These are phyloP conservation scores for Pseudochirops cupreus DNA, from an alignment of 2,797 vertebrate species.

Conservation along the genomic window DNA sequence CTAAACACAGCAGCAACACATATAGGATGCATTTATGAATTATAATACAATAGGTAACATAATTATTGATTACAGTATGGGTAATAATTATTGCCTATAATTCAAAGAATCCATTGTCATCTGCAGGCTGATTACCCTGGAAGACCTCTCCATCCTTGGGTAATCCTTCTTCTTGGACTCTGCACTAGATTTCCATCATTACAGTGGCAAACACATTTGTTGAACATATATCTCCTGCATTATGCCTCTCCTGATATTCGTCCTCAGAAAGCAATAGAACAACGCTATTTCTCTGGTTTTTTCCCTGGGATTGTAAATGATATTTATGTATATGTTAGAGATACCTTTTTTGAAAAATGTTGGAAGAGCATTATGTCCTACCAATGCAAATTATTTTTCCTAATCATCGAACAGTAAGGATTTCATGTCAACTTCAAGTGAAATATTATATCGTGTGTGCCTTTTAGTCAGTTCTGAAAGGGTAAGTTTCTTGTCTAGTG, in stretches of 20 bases:
- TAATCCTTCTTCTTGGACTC: background rate
- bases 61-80: background rate
- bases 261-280: background rate
- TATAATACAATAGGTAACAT: background rate
- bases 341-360: background rate
- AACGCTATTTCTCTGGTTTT: background rate
- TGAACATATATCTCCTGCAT: background rate
- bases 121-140: background rate
- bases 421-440: background rate
- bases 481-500: background rate
- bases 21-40: background rate
- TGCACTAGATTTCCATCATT: background rate
- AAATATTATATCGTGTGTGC: background rate
- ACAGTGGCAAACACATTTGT: background rate
- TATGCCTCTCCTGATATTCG: background rate
- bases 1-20: background rate
- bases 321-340: background rate
- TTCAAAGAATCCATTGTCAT: background rate
- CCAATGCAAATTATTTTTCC: background rate
- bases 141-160: background rate
- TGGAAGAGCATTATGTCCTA: background rate
- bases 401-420: background rate
- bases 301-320: background rate
- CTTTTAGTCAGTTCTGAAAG: background rate
- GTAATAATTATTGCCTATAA: background rate